Percentiles rank a stretch among this genome's conserved stretches.
Evolutionary conservation across 92 coral and sea anemone species (phyloP).

Genomic region (Micromussa lordhowensis): DNA sequence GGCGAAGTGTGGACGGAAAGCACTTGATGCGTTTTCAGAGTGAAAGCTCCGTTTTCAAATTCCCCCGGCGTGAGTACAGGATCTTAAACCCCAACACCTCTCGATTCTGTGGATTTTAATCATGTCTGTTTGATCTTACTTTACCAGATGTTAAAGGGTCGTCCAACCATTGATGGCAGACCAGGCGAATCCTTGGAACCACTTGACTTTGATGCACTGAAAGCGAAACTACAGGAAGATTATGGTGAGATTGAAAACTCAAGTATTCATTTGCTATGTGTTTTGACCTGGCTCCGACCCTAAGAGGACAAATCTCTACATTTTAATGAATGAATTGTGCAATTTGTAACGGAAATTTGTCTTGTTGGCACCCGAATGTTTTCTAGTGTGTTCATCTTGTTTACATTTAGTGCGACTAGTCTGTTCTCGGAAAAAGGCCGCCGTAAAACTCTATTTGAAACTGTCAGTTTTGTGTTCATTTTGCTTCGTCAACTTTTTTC

Average conservation of each 20-base stretch:
- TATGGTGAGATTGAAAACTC: conserved; percentile 66
- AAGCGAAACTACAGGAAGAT: conserved; percentile 77
- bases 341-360: neutral
- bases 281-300: neutral
- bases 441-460: no score
- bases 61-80: no score
- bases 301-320: neutral
- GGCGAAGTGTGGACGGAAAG: no score
- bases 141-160: conserved; percentile 83
- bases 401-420: no score
- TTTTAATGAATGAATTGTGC: neutral
- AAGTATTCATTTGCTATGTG: neutral
- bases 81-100: no score
- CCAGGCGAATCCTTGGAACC: conserved; percentile 95
- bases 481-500: no score
- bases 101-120: neutral
- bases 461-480: no score
- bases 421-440: no score
- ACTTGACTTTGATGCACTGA: conserved; percentile 85
- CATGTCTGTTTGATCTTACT: neutral
- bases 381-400: neutral
- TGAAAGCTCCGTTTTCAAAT: no score
- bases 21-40: no score
- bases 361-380: neutral
- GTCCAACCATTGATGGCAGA: conserved; percentile 89